Evolutionary conservation across 2,113 vertebrate species (phyloP).

Genomic region (Nymphicus hollandicus): DNA sequence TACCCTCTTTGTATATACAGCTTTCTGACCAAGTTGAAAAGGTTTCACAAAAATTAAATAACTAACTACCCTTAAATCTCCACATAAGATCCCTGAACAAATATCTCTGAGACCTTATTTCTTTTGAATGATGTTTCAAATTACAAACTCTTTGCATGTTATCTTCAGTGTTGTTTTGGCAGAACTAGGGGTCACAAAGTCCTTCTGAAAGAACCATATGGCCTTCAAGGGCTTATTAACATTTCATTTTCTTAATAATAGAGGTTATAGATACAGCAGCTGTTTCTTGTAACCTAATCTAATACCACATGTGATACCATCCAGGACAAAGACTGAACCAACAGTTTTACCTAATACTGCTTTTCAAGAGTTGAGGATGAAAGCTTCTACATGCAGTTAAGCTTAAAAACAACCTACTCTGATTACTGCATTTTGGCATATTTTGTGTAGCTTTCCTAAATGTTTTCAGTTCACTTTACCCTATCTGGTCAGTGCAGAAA

Average conservation of each 20-base stretch:
- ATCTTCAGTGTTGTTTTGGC: neutral
- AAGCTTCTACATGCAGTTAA: neutral
- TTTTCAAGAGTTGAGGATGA: neutral
- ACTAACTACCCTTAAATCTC: neutral
- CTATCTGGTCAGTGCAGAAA: neutral
- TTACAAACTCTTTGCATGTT: neutral
- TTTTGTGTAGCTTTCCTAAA: neutral
- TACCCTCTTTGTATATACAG: neutral
- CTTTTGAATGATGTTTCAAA: neutral
- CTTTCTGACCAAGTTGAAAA: conserved; percentile 40
- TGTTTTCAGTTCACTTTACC: neutral
- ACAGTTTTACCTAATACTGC: neutral
- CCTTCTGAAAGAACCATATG: neutral
- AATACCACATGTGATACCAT: neutral
- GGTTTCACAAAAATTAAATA: neutral
- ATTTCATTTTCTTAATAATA: neutral
- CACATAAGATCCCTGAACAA: neutral
- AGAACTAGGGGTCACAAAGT: neutral
- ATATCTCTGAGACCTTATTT: neutral
- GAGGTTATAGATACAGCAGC: neutral
- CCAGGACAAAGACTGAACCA: neutral
- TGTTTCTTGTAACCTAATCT: neutral
- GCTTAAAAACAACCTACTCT: neutral
- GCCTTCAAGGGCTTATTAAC: neutral
- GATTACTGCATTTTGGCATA: neutral